phyloP scores from a whole-genome alignment of 2,113 vertebrate genomes.

The Psammodynastes pulverulentus region DNA sequence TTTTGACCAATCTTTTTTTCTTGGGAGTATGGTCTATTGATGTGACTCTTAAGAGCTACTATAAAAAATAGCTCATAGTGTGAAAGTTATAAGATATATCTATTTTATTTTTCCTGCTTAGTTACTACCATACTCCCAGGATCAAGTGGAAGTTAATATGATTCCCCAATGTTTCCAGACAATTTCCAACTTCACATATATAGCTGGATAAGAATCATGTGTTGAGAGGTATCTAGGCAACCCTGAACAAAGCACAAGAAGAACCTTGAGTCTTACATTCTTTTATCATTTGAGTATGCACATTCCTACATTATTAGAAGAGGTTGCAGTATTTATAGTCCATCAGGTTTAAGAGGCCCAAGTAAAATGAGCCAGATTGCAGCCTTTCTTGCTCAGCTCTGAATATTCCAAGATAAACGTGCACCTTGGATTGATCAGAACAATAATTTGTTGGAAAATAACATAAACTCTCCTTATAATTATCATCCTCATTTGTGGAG shows the following conservation, averaged over 20 bases:
- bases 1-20: not conserved
- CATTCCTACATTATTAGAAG: not conserved
- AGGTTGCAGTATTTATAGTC: not conserved
- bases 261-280: not conserved
- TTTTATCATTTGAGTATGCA: not conserved
- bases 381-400: not conserved
- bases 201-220: not conserved
- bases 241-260: not conserved
- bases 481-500: not conserved
- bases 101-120: not conserved
- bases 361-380: not conserved
- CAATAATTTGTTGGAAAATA: not conserved
- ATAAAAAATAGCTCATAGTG: not conserved
- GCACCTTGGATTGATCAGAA: not conserved
- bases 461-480: not conserved
- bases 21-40: not conserved
- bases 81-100: not conserved
- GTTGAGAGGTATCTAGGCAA: constrained; percentile 9
- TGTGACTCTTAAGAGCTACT: not conserved
- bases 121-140: not conserved
- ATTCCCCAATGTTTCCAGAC: not conserved
- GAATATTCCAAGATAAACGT: not conserved
- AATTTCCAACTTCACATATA: not conserved
- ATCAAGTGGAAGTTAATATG: not conserved
- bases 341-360: not conserved